Evolutionary conservation across 2,113 vertebrate species (phyloP), one percentile per base, ranked within the genome.

Genomic region (Ranitomeya imitator): DNA sequence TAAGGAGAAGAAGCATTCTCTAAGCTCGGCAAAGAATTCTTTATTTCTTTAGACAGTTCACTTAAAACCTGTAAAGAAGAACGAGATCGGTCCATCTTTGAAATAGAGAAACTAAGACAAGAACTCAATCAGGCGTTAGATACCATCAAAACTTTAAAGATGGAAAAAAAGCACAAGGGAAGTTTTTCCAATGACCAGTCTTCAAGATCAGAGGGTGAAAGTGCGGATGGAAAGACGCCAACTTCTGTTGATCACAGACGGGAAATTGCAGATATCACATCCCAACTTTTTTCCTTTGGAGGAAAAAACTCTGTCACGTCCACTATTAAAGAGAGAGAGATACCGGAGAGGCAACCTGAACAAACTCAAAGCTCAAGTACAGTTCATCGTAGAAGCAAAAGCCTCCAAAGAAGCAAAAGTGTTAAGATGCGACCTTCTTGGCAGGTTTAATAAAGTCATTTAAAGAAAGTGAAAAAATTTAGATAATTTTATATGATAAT

Each of bases 391-490:
- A 90, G 86, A 59, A 88, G 86, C 54, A 91, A 90, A 67, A 61
- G 45, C 77, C 87, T 87, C 61, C 86, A 76, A 12, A 91, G 86
- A 69, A 91, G 86, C 61, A 90, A 91, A 81, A 92, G 84, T 78
- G 90, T 90, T 79, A 92, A 91, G 85, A 90, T 90, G 37, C 94
- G 90, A 90, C 92, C 93, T 90, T 91, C 92, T 86, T 94, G 92
- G 92, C 94, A 96, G 90, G 93, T 90, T 83, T 92, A 92, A 84
- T 79, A 0, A 26, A 7, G 51, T 83, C 21, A 73, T 45, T 76
- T 77, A 21, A 63, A 51, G 5, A 79, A 7, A 18, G 26, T 45
- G 15, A 83, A 51, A 65, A 67, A 52, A 83, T 83, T 83, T 15
- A 9, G 51, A 54, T 51, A 16, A 59, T 59, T 31, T 57, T 26